phyloP scores from a whole-genome alignment of 2,888 invertebrate species.

The Cerastis rubricosa region DNA sequence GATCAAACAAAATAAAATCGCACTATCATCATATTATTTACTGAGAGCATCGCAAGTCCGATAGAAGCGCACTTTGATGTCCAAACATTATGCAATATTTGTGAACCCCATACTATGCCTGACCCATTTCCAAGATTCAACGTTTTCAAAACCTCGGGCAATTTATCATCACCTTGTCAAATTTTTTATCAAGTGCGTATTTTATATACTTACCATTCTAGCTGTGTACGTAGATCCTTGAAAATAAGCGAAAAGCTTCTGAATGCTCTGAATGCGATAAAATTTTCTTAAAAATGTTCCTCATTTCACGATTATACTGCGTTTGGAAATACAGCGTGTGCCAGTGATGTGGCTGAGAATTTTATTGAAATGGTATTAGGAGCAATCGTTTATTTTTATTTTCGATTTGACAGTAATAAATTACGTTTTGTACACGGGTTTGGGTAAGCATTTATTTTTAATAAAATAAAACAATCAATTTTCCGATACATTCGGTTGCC shows the following conservation, averaged over 20 bases:
- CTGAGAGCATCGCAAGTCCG: neutral
- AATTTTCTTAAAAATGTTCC: constrained; percentile 81
- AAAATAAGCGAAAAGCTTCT: constrained; percentile 72
- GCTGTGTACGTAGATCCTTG: constrained; percentile 28
- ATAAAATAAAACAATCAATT: constrained; percentile 3
- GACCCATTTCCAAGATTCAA: constrained; percentile 35
- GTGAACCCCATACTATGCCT: constrained; percentile 18
- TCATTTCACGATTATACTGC: constrained; percentile 71
- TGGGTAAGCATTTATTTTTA: neutral
- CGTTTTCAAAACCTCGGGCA: constrained; percentile 6
- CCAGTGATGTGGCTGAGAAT: constrained; percentile 24
- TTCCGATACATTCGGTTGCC: too few relatives aligned
- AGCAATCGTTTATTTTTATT: constrained; percentile 37
- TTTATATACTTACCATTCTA: constrained; percentile 52
- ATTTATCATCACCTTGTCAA: constrained; percentile 12
- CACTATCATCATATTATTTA: constrained; percentile 27
- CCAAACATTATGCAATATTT: constrained; percentile 47
- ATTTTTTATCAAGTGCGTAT: constrained; percentile 48
- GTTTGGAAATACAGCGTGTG: constrained; percentile 75
- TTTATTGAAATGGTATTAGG: constrained; percentile 38
- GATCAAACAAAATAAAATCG: constrained; percentile 21
- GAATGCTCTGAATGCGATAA: constrained; percentile 72
- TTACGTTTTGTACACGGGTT: constrained; percentile 15
- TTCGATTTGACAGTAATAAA: constrained; percentile 31
- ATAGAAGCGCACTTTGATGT: constrained; percentile 43